A percentile compares a stretch with the other conserved stretches of the same genome.
These are phyloP conservation scores for Julus scandinavius DNA, from an alignment of 2,888 invertebrate genomes.

Conservation along the genomic window DNA sequence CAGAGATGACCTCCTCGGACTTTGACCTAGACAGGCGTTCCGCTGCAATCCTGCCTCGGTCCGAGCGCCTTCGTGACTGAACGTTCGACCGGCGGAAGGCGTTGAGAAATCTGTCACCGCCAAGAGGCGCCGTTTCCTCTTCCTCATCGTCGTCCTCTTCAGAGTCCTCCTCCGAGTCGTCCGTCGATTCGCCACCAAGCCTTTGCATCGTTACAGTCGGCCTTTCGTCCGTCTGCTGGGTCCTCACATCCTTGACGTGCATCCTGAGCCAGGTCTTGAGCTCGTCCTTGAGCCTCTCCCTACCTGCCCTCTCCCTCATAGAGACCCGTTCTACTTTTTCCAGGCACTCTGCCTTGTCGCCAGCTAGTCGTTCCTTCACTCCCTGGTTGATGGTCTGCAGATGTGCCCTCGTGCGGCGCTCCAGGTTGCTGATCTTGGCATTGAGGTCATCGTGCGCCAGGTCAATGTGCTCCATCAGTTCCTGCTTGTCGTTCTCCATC, in stretches of 20 bases:
- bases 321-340: slow-evolving; percentile 75
- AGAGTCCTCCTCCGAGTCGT: slow-evolving; percentile 8
- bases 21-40: not conserved
- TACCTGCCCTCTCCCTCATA: slow-evolving; percentile 67
- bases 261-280: slow-evolving; percentile 64
- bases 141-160: slow-evolving; percentile 51
- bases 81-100: not conserved
- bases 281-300: slow-evolving; percentile 60
- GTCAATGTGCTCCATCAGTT: slow-evolving; percentile 81
- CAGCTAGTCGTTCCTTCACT: slow-evolving; percentile 74
- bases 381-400: slow-evolving; percentile 71
- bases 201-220: not conserved
- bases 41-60: not conserved
- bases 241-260: slow-evolving; percentile 49
- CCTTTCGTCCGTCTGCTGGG: not conserved
- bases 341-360: slow-evolving; percentile 73
- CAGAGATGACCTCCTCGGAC: slow-evolving; percentile 49
- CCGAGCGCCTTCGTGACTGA: not conserved
- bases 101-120: not conserved
- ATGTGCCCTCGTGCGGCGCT: slow-evolving; percentile 78
- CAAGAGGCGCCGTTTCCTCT: not conserved
- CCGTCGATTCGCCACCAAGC: not conserved
- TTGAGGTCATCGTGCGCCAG: slow-evolving; percentile 82
- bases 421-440: slow-evolving; percentile 82
- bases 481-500: slow-evolving; percentile 81